Evolutionary conservation across 2,888 invertebrate genomes (phyloP), one percentile per base, ranked within the genome.

Genomic region (Acronicta psi): DNA sequence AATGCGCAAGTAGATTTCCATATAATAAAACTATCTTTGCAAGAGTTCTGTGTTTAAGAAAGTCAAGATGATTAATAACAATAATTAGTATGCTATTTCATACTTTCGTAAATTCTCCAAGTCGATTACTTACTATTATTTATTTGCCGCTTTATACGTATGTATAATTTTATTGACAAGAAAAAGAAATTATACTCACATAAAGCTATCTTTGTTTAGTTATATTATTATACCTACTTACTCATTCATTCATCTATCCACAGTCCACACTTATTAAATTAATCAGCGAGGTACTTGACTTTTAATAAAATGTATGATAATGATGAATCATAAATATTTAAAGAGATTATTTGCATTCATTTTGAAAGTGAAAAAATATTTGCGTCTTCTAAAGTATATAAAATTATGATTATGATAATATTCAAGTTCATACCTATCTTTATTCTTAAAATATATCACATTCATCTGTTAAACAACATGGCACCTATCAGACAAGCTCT

Each of bases 401-500:
- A 29, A 10, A 50, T 55, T n/a, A 34, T 51, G 29, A 29, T 49
- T n/a, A 54, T 57, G 49, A 61, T 64, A 62, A 37, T 50, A 55
- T 18, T 52, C 41, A 62, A 52, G 65, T 62, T 45, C 11, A 41
- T 56, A 58, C 25, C 34, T 20, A 65, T 73, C 73, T 67, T 46
- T 44, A 53, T 43, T 41, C 41, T 40, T 41, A 37, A 42, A n/a
- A n/a, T n/a, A n/a, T 71, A 77, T 76, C 75, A 65, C 16, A 54
- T 61, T 80, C 74, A 82, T 77, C 79, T 73, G 45, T 51, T 60
- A 54, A 52, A 71, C 61, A 73, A 77, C 66, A 69, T 58, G 52
- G 51, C 40, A 54, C 44, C 29, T 80, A 83, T 81, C 82, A 73
- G 68, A 47, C 56, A 17, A 69, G 69, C 78, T 80, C 73, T 80